These are phyloP conservation scores for Sebastes umbrosus DNA, from an alignment of 2,797 vertebrate genomes.

Conservation along the genomic window DNA sequence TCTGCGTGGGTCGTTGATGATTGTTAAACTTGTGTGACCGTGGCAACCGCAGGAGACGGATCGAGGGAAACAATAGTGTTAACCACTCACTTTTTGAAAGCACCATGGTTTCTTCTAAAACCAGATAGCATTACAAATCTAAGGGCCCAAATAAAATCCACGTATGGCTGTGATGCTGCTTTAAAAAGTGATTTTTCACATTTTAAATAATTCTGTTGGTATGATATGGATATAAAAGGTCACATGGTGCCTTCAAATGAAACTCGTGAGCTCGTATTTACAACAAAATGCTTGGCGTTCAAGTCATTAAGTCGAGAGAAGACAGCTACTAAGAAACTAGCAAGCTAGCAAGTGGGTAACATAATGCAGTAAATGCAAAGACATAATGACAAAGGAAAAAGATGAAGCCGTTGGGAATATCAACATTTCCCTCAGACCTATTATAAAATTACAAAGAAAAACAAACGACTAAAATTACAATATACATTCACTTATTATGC, in stretches of 20 bases:
- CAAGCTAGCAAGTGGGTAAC: no score
- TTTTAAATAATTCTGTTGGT: not conserved
- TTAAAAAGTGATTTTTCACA: not conserved
- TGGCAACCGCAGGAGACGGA: not conserved
- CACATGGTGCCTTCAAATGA: not conserved
- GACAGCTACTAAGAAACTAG: no score
- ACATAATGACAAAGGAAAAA: no score
- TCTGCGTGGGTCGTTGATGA: not conserved
- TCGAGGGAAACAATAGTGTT: not conserved
- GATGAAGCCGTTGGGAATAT: no score
- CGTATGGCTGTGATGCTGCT: not conserved
- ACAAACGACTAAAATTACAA: no score
- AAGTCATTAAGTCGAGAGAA: no score
- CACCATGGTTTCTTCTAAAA: not conserved
- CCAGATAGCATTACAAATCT: not conserved
- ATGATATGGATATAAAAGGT: not conserved
- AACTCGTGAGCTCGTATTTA: no score
- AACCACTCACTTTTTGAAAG: not conserved
- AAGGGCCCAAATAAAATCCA: not conserved
- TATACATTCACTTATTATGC: not conserved
- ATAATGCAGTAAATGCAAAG: no score
- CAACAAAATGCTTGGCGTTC: no score
- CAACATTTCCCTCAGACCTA: no score
- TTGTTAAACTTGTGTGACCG: not conserved
- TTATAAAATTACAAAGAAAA: no score